Evolutionary conservation across 2,888 invertebrate species (phyloP).

Genomic region (Eretmocerus hayati): DNA sequence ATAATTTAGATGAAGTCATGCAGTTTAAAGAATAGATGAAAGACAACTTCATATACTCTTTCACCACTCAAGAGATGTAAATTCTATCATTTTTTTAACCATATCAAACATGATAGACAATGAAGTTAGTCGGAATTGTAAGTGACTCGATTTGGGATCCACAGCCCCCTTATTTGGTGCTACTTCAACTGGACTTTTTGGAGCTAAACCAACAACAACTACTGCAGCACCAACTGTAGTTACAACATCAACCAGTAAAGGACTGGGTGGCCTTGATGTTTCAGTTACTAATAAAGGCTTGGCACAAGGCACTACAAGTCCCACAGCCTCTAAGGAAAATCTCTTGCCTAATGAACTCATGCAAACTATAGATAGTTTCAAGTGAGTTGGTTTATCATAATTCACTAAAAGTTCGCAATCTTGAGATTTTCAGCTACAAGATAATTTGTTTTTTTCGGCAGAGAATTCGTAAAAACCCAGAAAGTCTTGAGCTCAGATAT

Average conservation of each 20-base stretch:
- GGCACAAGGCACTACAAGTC: conserved; percentile 45
- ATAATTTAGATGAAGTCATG: too few relatives aligned
- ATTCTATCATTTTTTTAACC: neutral
- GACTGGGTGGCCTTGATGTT: conserved; percentile 63
- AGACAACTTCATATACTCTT: too few relatives aligned
- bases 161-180: conserved; percentile 34
- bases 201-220: conserved; percentile 31
- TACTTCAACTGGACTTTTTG: conserved; percentile 32
- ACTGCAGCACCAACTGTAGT: conserved; percentile 33
- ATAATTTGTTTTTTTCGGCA: conserved; percentile 25
- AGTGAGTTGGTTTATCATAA: conserved; percentile 46
- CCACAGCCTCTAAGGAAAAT: conserved; percentile 57
- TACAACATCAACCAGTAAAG: conserved; percentile 50
- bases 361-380: conserved; percentile 71
- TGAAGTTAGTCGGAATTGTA: neutral
- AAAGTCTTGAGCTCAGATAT: conserved; percentile 77
- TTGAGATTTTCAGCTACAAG: neutral
- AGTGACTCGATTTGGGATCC: too few relatives aligned
- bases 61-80: neutral
- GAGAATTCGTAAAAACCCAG: conserved; percentile 76
- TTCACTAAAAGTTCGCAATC: neutral
- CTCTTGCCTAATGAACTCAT: conserved; percentile 70
- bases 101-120: neutral
- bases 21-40: too few relatives aligned
- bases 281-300: conserved; percentile 46